Evolutionary conservation across 2,888 invertebrate species (phyloP), one percentile per base, ranked within the genome.

Genomic region (Marasmarcha lunaedactyla): DNA sequence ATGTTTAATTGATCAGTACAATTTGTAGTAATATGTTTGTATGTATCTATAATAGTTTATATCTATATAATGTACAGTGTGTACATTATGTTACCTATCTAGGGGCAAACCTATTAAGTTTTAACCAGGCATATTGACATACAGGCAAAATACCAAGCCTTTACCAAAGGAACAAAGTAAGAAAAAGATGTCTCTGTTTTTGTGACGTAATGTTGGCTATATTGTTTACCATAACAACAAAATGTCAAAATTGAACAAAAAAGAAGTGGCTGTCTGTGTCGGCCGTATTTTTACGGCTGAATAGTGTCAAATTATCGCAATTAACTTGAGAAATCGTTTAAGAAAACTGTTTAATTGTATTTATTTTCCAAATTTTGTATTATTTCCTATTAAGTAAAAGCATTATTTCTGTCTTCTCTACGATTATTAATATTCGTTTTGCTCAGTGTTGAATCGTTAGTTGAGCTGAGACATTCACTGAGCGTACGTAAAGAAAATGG

Each of bases 401-500:
- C 55, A 59, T 52, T 81, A 81, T 79, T 81, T 81, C 64, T 46
- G 49, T 50, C 47, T 61, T 64, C 54, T 52, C 48, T 47, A 57
- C 46, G 51, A 50, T 57, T 57, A 68, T 72, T 64, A 62, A 57
- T 61, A 61, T 63, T 57, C 49, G 47, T 26, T 30, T 59, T 60
- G 51, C 48, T 46, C 54, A 58, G 56, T 54, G 58, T 58, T 57
- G 59, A 66, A 69, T 65, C 54, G 52, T 55, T 64, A 59, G 52
- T 50, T 57, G 63, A 66, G 66, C 20, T 20, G 7, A 65, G 71
- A 72, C 71, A 66, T 86, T 86, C 78, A 72, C 72, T 86, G 84
- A 86, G 86, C 86, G 85, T 86, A 84, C 20, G 20, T 20, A 20
- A 20, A 78, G 77, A 88, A 88, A 87, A 98, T 98, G 97, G 97